Conservation (phyloP, 2,113 vertebrate species). For the Heterocephalus glaber region DNA sequence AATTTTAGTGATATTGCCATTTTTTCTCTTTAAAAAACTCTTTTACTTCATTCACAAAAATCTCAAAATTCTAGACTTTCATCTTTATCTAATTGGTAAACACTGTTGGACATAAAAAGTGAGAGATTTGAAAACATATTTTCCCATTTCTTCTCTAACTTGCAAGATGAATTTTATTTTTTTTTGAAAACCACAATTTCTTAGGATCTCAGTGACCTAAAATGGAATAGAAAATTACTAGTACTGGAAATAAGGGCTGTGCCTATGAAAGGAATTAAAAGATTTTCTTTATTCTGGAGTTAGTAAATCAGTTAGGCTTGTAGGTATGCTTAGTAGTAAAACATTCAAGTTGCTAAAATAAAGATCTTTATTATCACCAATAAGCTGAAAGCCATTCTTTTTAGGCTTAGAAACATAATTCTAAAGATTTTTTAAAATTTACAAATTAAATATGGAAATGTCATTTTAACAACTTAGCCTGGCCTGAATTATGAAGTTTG, state of each 20-base stretch:
- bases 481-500: constrained; percentile 11
- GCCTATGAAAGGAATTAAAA: not conserved
- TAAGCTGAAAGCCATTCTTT: not conserved
- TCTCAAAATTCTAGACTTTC: not conserved
- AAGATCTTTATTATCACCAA: not conserved
- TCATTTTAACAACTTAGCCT: not conserved
- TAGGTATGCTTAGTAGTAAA: not conserved
- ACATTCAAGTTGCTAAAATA: not conserved
- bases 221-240: not conserved
- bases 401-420: not conserved
- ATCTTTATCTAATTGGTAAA: not conserved
- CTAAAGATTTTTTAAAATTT: not conserved
- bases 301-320: not conserved
- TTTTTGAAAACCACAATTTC: not conserved
- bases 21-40: constrained; percentile 5
- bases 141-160: not conserved
- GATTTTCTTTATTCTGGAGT: not conserved
- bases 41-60: not conserved
- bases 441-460: not conserved
- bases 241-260: not conserved
- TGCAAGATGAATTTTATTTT: not conserved
- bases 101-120: not conserved
- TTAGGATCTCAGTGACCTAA: not conserved
- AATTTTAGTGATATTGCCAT: not conserved
- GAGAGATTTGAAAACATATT: not conserved